These are phyloP conservation scores for Trogon melanurus DNA, from an alignment of 2,113 vertebrate genomes.

Conservation along the genomic window DNA sequence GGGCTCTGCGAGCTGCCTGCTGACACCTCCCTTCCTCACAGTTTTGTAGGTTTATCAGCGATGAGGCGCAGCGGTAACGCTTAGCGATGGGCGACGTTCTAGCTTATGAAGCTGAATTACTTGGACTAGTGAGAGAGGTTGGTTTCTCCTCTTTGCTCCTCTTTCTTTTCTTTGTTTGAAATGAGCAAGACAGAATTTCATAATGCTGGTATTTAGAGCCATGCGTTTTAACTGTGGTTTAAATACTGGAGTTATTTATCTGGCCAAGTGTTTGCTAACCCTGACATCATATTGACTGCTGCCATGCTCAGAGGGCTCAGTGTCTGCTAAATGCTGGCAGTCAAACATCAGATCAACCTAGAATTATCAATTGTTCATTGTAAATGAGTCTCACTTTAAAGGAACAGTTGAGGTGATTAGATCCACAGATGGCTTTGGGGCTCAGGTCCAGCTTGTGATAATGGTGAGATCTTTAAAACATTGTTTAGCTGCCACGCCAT, in stretches of 20 bases:
- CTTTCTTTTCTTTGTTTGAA: background rate
- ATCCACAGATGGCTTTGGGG: background rate
- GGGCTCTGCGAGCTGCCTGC: background rate
- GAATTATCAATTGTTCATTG: background rate
- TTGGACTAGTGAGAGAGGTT: conserved; percentile 91
- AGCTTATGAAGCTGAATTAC: conserved; percentile 88
- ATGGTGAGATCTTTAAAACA: background rate
- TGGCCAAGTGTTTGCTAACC: background rate
- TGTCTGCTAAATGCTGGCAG: background rate
- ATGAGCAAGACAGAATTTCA: background rate
- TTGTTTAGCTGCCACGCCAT: background rate
- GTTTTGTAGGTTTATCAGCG: background rate
- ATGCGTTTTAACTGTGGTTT: background rate
- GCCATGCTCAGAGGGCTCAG: background rate
- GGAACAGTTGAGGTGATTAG: background rate
- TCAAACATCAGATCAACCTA: background rate
- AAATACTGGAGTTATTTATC: background rate
- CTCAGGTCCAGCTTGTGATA: background rate
- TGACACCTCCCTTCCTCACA: background rate
- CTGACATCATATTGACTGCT: background rate
- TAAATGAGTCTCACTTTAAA: background rate
- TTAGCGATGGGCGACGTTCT: conserved; percentile 87
- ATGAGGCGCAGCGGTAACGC: background rate
- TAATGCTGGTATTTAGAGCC: background rate
- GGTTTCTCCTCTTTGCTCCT: background rate